Percentiles rank a stretch among this genome's conserved stretches.
Evolutionary conservation across 2,888 invertebrate species (phyloP).

Genomic region (Drosophila stalkeri): DNA sequence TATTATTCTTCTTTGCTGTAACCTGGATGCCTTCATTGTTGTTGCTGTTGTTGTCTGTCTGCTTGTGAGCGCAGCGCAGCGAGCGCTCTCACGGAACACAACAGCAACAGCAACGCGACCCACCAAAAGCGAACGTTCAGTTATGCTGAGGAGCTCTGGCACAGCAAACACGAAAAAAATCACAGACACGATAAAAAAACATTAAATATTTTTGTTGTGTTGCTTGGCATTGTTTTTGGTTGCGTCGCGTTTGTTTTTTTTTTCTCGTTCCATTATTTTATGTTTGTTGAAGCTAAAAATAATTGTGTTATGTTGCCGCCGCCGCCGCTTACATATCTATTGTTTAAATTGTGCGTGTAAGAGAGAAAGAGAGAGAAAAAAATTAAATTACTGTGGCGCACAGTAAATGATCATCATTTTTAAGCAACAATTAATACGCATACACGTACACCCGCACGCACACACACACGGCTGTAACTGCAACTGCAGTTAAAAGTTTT

Average conservation of each 20-base stretch:
- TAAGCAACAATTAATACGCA: slow-evolving; percentile 33
- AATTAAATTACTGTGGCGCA: slow-evolving; percentile 19
- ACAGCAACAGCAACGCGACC: slow-evolving; percentile 22
- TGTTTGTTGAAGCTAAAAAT: slow-evolving; percentile 34
- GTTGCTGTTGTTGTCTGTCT: slow-evolving; percentile 23
- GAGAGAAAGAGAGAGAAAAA: slow-evolving; percentile 6
- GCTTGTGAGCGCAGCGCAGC: slow-evolving; percentile 34
- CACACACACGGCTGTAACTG: slow-evolving; percentile 1
- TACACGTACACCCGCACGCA: slow-evolving; percentile 6
- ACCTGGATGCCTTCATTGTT: slow-evolving; percentile 50
- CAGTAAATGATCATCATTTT: slow-evolving; percentile 13
- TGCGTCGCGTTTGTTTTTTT: slow-evolving; percentile 47
- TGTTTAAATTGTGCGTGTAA: slow-evolving; percentile 32
- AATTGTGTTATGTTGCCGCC: slow-evolving; percentile 28
- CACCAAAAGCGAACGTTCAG: slow-evolving; percentile 73
- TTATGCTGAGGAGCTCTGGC: slow-evolving; percentile 84
- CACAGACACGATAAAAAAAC: slow-evolving; percentile 39
- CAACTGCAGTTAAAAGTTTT: slow-evolving; percentile 45
- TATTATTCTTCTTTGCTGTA: slow-evolving; percentile 52
- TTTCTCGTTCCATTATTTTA: slow-evolving; percentile 28
- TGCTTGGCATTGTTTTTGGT: slow-evolving; percentile 67
- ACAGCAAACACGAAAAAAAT: slow-evolving; percentile 82
- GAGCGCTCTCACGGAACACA: slow-evolving; percentile 56
- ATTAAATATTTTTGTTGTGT: slow-evolving; percentile 35
- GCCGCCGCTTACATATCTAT: slow-evolving; percentile 8